Conservation (phyloP, 2,797 vertebrate genomes). For the Ispidina lecontei region DNA sequence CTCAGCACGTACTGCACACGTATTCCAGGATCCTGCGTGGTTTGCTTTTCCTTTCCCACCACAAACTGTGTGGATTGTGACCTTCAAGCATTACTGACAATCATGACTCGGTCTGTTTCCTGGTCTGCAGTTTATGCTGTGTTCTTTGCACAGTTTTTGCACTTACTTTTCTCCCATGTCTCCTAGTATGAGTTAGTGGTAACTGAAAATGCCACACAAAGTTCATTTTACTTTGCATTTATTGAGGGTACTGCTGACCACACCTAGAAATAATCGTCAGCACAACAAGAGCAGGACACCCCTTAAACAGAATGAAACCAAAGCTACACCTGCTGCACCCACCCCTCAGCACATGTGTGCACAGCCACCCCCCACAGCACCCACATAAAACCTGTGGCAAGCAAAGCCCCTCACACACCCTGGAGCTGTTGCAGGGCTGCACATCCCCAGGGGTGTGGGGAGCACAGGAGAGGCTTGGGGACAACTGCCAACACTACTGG, state of each 20-base stretch:
- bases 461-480: background rate
- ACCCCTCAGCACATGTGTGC: background rate
- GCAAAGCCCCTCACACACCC: background rate
- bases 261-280: background rate
- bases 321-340: background rate
- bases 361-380: rapidly evolving
- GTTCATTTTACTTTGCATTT: background rate
- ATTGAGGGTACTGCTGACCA: background rate
- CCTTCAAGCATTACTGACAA: background rate
- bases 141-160: background rate
- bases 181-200: slow-evolving; percentile 26
- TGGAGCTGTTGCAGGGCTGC: no score
- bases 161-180: slow-evolving; percentile 4
- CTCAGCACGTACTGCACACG: background rate
- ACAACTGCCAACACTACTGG: no score
- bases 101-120: background rate
- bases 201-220: background rate
- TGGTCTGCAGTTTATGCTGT: background rate
- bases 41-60: background rate
- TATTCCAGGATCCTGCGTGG: background rate
- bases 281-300: background rate
- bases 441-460: background rate
- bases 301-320: background rate
- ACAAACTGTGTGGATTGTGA: background rate
- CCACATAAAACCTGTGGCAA: rapidly evolving